Conservation (phyloP, 2,888 invertebrate genomes). For the Hypercompe scribonia region DNA sequence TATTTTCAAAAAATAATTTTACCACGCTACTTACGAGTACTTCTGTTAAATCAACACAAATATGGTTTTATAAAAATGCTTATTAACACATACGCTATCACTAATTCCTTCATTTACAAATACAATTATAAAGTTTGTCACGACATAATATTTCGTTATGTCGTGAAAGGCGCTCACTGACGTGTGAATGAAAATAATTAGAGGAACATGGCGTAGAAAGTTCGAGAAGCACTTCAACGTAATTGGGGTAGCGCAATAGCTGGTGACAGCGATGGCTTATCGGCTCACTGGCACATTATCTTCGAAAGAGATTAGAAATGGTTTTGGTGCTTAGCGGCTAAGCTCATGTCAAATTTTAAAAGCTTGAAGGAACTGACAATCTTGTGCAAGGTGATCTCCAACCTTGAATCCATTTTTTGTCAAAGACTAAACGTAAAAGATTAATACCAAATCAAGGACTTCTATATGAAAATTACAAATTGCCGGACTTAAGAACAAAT, state of each 20-base stretch:
- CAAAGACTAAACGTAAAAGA: too few species aligned
- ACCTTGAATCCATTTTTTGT: not conserved
- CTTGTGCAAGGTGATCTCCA: not conserved
- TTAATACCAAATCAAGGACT: not conserved
- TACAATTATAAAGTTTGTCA: constrained; percentile 39
- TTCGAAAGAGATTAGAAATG: constrained; percentile 40
- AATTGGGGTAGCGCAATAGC: constrained; percentile 37
- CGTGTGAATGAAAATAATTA: constrained; percentile 57
- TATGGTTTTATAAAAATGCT: constrained; percentile 17
- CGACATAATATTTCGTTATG: constrained; percentile 41
- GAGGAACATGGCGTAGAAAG: constrained; percentile 52
- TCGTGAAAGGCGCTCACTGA: constrained; percentile 39
- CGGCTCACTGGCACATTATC: constrained; percentile 43
- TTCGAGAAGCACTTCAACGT: constrained; percentile 36
- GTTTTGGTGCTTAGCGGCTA: constrained; percentile 33
- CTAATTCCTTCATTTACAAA: constrained; percentile 37
- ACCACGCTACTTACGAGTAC: not conserved
- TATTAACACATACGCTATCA: constrained; percentile 23
- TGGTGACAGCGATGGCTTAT: constrained; percentile 39
- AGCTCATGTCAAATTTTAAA: constrained; percentile 38
- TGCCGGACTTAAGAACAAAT: not conserved
- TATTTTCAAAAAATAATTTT: too few species aligned
- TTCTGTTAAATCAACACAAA: constrained; percentile 21
- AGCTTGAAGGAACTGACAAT: constrained; percentile 15
- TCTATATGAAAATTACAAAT: too few species aligned